phyloP scores from a whole-genome alignment of 2,888 invertebrate genomes.

The Pharmacophagus antenor region DNA sequence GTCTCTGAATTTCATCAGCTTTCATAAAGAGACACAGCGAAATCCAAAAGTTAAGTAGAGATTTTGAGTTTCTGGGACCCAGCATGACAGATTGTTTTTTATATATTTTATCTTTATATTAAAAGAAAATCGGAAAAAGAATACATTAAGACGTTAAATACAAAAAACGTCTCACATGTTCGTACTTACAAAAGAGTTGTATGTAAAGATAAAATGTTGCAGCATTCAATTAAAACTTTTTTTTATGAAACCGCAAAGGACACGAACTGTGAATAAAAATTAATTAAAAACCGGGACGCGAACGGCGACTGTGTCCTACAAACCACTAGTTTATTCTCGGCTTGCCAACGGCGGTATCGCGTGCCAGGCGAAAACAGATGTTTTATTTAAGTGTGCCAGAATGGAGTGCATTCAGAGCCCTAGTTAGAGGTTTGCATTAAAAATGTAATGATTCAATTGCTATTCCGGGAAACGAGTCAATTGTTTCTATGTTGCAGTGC shows the following conservation, averaged over 20 bases:
- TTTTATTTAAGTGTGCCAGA: constrained; percentile 47
- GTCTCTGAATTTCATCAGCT: too few species aligned
- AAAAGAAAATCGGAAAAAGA: too few species aligned
- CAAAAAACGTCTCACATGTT: background rate
- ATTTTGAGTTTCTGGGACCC: too few species aligned
- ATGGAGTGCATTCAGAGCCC: constrained; percentile 34
- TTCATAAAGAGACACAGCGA: too few species aligned
- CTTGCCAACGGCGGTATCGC: constrained; percentile 38
- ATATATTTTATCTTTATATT: too few species aligned
- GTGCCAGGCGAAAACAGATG: constrained; percentile 45
- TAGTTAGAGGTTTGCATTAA: constrained; percentile 51
- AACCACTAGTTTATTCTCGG: constrained; percentile 5
- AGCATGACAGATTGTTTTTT: too few species aligned
- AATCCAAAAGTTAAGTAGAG: too few species aligned
- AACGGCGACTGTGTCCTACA: constrained; percentile 8
- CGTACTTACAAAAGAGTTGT: background rate
- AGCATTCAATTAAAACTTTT: constrained; percentile 12
- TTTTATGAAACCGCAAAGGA: constrained; percentile 6
- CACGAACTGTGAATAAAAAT: constrained; percentile 13
- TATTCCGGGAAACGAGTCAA: constrained; percentile 62
- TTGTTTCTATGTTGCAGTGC: constrained; percentile 41
- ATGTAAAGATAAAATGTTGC: background rate
- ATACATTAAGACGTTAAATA: background rate
- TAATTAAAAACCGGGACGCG: constrained; percentile 10
- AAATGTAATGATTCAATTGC: constrained; percentile 66